phyloP scores from a whole-genome alignment of 1,140 invertebrate genomes.

The Globodera rostochiensis region DNA sequence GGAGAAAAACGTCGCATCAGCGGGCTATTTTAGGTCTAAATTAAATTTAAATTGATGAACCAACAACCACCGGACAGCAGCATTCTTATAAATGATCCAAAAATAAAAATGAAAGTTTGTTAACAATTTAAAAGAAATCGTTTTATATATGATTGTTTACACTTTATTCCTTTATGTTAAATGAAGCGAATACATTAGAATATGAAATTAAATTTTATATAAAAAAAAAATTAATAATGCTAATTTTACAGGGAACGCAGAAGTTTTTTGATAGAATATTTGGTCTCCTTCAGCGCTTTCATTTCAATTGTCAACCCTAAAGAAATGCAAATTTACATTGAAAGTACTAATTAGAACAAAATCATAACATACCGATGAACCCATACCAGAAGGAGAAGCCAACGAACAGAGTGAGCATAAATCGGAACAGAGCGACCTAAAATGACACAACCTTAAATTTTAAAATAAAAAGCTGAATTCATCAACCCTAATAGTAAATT shows the following conservation, averaged over 20 bases:
- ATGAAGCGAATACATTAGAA: too few species aligned
- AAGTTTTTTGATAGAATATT: slow-evolving; percentile 60
- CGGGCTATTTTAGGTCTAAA: not conserved
- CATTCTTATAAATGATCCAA: too few species aligned
- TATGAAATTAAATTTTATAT: too few species aligned
- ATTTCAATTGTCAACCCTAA: slow-evolving; percentile 65
- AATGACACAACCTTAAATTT: slow-evolving; percentile 3
- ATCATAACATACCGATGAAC: slow-evolving; percentile 45
- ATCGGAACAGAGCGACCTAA: slow-evolving; percentile 54
- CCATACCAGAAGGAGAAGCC: slow-evolving; percentile 67
- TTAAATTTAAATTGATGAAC: not conserved
- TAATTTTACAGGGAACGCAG: not conserved
- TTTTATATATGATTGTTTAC: too few species aligned
- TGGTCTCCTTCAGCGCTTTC: slow-evolving; percentile 66
- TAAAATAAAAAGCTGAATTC: too few species aligned
- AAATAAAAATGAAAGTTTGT: too few species aligned
- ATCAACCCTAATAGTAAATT: too few species aligned
- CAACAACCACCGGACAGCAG: too few species aligned
- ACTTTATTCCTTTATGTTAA: too few species aligned
- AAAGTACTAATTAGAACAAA: not conserved
- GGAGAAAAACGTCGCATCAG: slow-evolving; percentile 13
- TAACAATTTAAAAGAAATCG: too few species aligned
- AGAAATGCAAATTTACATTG: not conserved
- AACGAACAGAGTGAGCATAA: slow-evolving; percentile 62
- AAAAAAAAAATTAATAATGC: slow-evolving; percentile 5